These are phyloP conservation scores for Heliconius hermathena DNA, from an alignment of 1,140 invertebrate genomes.

Conservation along the genomic window DNA sequence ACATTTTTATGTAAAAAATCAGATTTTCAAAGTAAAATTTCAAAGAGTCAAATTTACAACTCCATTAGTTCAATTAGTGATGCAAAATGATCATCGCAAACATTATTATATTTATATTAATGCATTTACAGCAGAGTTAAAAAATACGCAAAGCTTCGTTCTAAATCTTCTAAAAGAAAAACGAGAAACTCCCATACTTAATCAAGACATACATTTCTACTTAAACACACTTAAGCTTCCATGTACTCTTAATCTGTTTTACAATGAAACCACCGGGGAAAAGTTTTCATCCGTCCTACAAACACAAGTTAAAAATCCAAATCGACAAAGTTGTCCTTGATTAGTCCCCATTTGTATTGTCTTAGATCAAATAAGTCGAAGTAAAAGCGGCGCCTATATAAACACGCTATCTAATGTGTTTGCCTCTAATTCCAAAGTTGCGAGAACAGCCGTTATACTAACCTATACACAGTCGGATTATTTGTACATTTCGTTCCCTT, in stretches of 20 bases:
- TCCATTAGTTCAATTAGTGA: no score
- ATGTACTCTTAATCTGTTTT: slow-evolving; percentile 25
- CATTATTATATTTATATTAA: background rate
- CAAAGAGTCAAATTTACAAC: no score
- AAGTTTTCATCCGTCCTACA: slow-evolving; percentile 42
- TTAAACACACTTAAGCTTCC: background rate
- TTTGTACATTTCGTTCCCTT: slow-evolving; percentile 26
- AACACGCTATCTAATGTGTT: slow-evolving; percentile 77
- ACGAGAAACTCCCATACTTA: background rate
- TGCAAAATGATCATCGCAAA: background rate
- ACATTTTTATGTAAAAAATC: background rate
- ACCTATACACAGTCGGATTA: slow-evolving; percentile 52
- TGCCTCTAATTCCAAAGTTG: slow-evolving; percentile 74
- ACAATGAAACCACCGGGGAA: slow-evolving; percentile 28
- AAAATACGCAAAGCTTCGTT: background rate
- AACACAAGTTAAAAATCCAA: slow-evolving; percentile 57
- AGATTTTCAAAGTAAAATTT: background rate
- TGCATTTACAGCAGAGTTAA: background rate
- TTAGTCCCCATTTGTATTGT: slow-evolving; percentile 68
- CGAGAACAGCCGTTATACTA: slow-evolving; percentile 50
- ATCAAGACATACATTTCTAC: slow-evolving; percentile 11
- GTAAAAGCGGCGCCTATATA: slow-evolving; percentile 68
- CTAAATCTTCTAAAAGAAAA: background rate
- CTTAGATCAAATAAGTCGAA: slow-evolving; percentile 71
- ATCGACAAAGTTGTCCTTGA: slow-evolving; percentile 66